phyloP scores from a whole-genome alignment of 2,888 invertebrate species.

The Parnassius smintheus region DNA sequence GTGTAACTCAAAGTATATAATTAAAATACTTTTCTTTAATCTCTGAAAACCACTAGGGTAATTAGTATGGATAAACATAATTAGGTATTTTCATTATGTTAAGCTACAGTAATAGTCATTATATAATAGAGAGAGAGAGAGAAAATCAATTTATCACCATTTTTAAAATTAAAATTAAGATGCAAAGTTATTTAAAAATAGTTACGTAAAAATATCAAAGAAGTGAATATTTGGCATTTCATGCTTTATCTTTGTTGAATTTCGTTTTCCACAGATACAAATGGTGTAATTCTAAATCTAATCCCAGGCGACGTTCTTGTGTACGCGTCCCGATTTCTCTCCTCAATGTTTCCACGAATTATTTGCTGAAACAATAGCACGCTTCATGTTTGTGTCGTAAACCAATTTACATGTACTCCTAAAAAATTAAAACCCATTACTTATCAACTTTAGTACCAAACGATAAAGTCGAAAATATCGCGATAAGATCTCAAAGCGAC shows the following conservation, averaged over 20 bases:
- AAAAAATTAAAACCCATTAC: conserved; percentile 25
- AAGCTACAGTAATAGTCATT: too few species aligned
- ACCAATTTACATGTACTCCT: conserved; percentile 36
- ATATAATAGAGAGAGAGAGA: too few species aligned
- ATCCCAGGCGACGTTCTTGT: conserved; percentile 56
- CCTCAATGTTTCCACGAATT: conserved; percentile 68
- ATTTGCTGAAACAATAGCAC: conserved; percentile 78
- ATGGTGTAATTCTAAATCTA: conserved; percentile 45
- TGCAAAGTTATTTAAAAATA: too few species aligned
- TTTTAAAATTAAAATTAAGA: too few species aligned
- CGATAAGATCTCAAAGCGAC: conserved; percentile 12
- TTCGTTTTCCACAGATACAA: conserved; percentile 10
- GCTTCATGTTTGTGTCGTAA: conserved; percentile 58
- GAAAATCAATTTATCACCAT: too few species aligned
- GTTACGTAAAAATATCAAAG: not conserved
- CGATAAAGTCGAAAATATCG: conserved; percentile 40
- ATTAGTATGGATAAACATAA: too few species aligned
- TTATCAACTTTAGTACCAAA: conserved; percentile 29
- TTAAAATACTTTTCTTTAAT: too few species aligned
- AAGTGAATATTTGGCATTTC: not conserved
- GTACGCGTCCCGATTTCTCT: conserved; percentile 67
- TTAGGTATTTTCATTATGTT: too few species aligned
- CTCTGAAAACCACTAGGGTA: too few species aligned
- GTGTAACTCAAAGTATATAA: too few species aligned
- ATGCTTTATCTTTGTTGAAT: conserved; percentile 6